phyloP scores from a whole-genome alignment of 1,140 invertebrate species.

The Halictus rubicundus region DNA sequence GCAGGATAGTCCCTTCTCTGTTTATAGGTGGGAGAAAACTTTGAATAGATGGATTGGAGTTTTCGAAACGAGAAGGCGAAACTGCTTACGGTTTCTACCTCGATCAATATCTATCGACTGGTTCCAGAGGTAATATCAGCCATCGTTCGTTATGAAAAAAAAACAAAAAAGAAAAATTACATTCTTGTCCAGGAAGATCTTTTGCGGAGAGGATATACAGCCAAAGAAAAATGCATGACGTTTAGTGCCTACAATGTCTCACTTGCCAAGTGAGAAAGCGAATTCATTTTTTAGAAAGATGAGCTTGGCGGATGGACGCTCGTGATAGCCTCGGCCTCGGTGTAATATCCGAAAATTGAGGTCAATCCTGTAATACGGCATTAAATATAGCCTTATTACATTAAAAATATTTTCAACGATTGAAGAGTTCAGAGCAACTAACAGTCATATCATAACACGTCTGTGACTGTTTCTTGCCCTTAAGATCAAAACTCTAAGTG shows the following conservation, averaged over 20 bases:
- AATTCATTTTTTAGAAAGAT: conserved; percentile 7
- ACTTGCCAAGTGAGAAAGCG: not conserved
- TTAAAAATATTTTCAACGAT: too few relatives aligned
- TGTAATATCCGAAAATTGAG: too few relatives aligned
- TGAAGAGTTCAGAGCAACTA: too few relatives aligned
- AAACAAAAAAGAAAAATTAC: not conserved
- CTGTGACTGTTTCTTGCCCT: too few relatives aligned
- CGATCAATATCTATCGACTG: not conserved
- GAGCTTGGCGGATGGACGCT: not conserved
- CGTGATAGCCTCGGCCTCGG: not conserved
- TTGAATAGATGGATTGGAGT: conserved; percentile 9
- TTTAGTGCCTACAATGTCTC: conserved; percentile 2
- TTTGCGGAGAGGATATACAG: not conserved
- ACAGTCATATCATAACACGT: too few relatives aligned
- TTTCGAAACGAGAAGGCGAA: not conserved
- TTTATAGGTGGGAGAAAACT: not conserved
- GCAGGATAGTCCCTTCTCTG: not conserved
- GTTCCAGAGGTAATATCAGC: not conserved
- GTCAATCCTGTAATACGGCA: too few relatives aligned
- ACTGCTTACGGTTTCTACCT: not conserved
- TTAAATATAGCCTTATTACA: too few relatives aligned
- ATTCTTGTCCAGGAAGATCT: not conserved
- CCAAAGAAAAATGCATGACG: not conserved
- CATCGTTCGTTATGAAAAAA: not conserved
- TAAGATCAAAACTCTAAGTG: too few relatives aligned